Evolutionary conservation across 2,888 invertebrate species (phyloP), one percentile per base, ranked within the genome.

Genomic region (Agriopis leucophaearia): DNA sequence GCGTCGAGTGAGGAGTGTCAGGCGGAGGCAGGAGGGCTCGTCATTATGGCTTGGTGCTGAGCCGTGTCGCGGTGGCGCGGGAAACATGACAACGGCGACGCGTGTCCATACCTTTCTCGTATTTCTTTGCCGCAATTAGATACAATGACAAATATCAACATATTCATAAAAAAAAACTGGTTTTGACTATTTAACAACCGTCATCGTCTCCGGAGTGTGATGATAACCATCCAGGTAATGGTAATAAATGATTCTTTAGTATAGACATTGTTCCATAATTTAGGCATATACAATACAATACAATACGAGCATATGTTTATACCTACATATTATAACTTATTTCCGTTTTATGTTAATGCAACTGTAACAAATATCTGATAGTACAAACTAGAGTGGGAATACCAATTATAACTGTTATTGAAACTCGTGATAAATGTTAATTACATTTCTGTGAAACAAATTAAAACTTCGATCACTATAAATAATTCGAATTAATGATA

Each of bases 11-110:
- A 72, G 74, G 64, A 59, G 59, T 59, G 63, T 45, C 68, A 54
- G 64, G 42, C 58, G 48, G 70, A 69, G 62, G 67, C 66, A 71
- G 75, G 78, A 77, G 85, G 78, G 78, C 83, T 82, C 84, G 85
- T 87, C 88, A 89, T 89, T 88, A 88, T 80, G 82, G 47, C 47
- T 81, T 80, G 81, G 78, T 79, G 80, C 81, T 81, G 77, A 79
- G 78, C 79, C 27, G 27, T 80, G 78, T 78, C 80, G 78, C 79
- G 77, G 52, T 38, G 38, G 52, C 38, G 38, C 36, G 50, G 15
- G 77, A n/a, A 45, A 6, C 8, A 10, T 77, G 81, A 79, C 79
- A 3, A 54, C 9, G 7, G n/a, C 16, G 40, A 40, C 38, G 40
- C 35, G 15, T 16, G 16, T 16, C 16, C 54, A 16, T 12, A 40